Evolutionary conservation across 2,113 vertebrate genomes (phyloP).

Genomic region (Mus spicilegus): DNA sequence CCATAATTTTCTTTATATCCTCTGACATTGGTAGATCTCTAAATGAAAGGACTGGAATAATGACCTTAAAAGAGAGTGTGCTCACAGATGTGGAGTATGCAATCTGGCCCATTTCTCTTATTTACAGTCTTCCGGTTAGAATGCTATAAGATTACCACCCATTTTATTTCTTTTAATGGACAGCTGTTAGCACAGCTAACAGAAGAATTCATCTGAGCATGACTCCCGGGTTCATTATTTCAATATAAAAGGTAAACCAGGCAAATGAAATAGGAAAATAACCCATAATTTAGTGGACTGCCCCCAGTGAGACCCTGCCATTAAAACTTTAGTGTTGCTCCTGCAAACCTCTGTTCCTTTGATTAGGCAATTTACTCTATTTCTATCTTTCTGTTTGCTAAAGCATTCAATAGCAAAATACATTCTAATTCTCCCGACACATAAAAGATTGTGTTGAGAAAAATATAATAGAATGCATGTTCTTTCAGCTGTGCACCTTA

Average conservation of each 20-base stretch:
- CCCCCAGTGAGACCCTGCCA: constrained; percentile 56
- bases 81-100: neutral
- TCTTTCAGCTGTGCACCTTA: constrained; percentile 62
- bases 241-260: constrained; percentile 49
- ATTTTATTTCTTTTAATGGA: constrained; percentile 20
- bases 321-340: constrained; percentile 57
- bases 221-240: constrained; percentile 62
- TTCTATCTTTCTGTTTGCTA: constrained; percentile 53
- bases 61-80: neutral
- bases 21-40: constrained; percentile 3
- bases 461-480: neutral
- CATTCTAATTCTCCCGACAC: constrained; percentile 56
- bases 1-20: neutral
- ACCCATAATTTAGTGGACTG: constrained; percentile 55
- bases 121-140: constrained; percentile 12
- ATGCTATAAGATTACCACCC: neutral
- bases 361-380: constrained; percentile 70
- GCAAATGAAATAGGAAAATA: constrained; percentile 66
- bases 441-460: constrained; percentile 68
- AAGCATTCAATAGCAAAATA: constrained; percentile 57
- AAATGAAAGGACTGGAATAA: rapidly evolving
- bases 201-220: constrained; percentile 42
- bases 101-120: neutral
- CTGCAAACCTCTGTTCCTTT: neutral
- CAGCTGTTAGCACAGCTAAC: constrained; percentile 25